These are phyloP conservation scores for Potamarius usumacintae DNA, from an alignment of 2,113 vertebrate genomes.

Conservation along the genomic window DNA sequence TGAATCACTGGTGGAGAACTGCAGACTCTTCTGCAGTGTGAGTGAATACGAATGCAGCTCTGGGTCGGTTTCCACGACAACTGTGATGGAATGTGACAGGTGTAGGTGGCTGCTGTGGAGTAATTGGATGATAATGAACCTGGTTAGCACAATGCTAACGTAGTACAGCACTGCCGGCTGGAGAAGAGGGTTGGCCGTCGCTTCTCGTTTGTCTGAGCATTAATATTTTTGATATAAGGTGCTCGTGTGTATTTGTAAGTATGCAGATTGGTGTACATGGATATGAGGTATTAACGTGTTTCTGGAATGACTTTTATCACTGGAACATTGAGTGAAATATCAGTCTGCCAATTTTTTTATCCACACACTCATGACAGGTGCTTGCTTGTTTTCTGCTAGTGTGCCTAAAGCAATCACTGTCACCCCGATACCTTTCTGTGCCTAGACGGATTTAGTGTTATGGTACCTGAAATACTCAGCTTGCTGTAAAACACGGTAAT, in stretches of 20 bases:
- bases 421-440: not conserved
- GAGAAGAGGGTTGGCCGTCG: not conserved
- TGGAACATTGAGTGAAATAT: not conserved
- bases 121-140: conserved; percentile 45
- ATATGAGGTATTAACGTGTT: not conserved
- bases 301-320: conserved; percentile 9
- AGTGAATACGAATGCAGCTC: conserved; percentile 29
- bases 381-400: conserved; percentile 8
- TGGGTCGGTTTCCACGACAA: conserved; percentile 43
- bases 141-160: conserved; percentile 47
- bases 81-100: conserved; percentile 48
- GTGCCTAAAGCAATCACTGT: conserved; percentile 14
- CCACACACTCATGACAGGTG: conserved; percentile 12
- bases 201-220: not conserved
- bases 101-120: conserved; percentile 33
- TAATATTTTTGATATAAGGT: not conserved
- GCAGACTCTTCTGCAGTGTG: conserved; percentile 8
- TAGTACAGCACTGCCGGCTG: conserved; percentile 14
- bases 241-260: conserved; percentile 3
- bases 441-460: not conserved
- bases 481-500: not conserved
- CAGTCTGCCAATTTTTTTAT: conserved; percentile 1
- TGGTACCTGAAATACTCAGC: not conserved
- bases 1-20: conserved; percentile 14
- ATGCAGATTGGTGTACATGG: conserved; percentile 19